These are phyloP conservation scores for Drosophila kikkawai DNA, from an alignment of 1,140 invertebrate species.

Conservation along the genomic window DNA sequence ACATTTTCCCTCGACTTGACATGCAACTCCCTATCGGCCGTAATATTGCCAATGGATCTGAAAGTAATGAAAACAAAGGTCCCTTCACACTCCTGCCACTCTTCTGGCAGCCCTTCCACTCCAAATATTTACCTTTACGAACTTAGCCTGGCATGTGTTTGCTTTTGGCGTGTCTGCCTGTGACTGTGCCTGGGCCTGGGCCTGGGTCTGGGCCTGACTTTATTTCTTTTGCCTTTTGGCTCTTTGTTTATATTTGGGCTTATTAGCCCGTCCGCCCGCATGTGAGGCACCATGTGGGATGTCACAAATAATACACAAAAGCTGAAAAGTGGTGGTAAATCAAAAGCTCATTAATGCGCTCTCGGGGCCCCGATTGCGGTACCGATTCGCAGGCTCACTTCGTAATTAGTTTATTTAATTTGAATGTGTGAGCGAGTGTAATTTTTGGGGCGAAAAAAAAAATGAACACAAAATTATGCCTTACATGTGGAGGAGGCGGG, in stretches of 20 bases:
- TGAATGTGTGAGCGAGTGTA: slow-evolving; percentile 39
- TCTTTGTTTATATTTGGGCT: slow-evolving; percentile 64
- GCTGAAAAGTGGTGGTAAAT: slow-evolving; percentile 63
- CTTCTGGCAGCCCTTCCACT: neutral
- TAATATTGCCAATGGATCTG: slow-evolving; percentile 65
- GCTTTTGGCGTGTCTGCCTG: slow-evolving; percentile 67
- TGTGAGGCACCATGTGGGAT: slow-evolving; percentile 8
- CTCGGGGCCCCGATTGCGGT: slow-evolving; percentile 25
- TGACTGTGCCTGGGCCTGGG: neutral
- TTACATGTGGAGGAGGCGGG: slow-evolving; percentile 58
- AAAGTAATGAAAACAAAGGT: slow-evolving; percentile 68
- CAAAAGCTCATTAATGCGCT: slow-evolving; percentile 73
- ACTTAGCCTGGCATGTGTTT: slow-evolving; percentile 55
- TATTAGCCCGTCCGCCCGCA: slow-evolving; percentile 59
- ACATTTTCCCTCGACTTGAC: slow-evolving; percentile 59
- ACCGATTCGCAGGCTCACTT: slow-evolving; percentile 24
- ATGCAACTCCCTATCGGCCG: slow-evolving; percentile 58
- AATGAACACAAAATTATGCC: slow-evolving; percentile 33
- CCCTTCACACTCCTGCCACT: neutral
- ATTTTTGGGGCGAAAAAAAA: slow-evolving; percentile 35
- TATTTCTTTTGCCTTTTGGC: slow-evolving; percentile 47
- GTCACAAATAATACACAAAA: slow-evolving; percentile 48
- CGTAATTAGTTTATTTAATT: slow-evolving; percentile 81
- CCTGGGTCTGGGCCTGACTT: slow-evolving; percentile 23
- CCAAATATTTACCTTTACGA: slow-evolving; percentile 40